phyloP scores from a whole-genome alignment of 2,113 vertebrate genomes.

The Elephas maximus region DNA sequence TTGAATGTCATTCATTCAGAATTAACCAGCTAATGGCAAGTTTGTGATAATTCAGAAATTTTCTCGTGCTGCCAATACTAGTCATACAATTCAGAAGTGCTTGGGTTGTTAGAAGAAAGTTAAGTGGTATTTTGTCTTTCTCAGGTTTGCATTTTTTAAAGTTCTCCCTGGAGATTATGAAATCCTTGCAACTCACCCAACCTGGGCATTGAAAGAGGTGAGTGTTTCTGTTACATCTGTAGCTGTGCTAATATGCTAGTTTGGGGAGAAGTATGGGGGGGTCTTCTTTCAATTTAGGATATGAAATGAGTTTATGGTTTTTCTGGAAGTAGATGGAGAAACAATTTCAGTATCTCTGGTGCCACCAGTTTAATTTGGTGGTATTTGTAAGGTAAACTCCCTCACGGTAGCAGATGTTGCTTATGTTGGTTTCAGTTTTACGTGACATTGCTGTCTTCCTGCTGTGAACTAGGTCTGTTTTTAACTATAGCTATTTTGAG shows the following conservation, averaged over 20 bases:
- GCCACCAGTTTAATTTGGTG: neutral
- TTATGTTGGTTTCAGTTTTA: constrained; percentile 32
- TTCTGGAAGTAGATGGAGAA: neutral
- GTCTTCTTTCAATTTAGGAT: neutral
- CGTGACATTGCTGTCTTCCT: neutral
- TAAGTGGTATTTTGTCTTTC: constrained; percentile 60
- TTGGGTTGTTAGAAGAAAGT: neutral
- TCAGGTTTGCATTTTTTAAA: constrained; percentile 96
- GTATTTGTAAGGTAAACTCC: neutral
- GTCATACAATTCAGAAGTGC: neutral
- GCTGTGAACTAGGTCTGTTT: constrained; percentile 38
- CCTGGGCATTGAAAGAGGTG: constrained; percentile 96
- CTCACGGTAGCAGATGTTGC: neutral
- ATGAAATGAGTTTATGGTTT: neutral
- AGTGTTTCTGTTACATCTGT: neutral
- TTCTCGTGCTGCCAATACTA: neutral
- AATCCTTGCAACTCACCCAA: constrained; percentile 95
- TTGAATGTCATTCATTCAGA: neutral
- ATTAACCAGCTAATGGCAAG: neutral
- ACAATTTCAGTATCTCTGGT: neutral
- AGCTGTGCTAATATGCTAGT: fast-evolving
- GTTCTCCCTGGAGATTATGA: constrained; percentile 97
- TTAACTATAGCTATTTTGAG: constrained; percentile 41
- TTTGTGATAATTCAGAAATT: neutral
- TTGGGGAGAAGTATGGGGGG: neutral